These are phyloP conservation scores for Druon quercuslanigerum DNA, from an alignment of 1,140 invertebrate genomes.

Conservation along the genomic window DNA sequence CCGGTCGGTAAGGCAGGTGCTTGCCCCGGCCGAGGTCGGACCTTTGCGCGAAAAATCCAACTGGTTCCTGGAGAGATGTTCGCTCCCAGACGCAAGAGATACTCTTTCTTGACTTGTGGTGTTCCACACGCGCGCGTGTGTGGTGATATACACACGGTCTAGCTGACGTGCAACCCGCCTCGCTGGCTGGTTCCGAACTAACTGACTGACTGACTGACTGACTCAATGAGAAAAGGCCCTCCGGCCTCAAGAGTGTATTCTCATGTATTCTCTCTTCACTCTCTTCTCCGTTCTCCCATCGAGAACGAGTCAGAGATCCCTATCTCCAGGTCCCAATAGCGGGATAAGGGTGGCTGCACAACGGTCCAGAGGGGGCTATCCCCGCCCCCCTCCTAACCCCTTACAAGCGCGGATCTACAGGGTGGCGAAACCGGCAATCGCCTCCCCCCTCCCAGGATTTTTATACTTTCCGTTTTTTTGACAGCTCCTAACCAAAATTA, in stretches of 20 bases:
- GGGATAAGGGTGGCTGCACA: conserved; percentile 64
- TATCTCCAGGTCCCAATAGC: conserved; percentile 60
- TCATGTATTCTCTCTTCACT: conserved; percentile 20
- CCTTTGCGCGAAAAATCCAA: conserved; percentile 15
- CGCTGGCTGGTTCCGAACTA: conserved; percentile 61
- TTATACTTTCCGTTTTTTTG: no score
- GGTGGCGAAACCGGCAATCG: no score
- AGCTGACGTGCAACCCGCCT: conserved; percentile 60
- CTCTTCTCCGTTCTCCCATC: conserved; percentile 52
- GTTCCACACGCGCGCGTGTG: conserved; percentile 21
- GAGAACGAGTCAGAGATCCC: conserved; percentile 55
- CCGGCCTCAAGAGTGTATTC: conserved; percentile 37
- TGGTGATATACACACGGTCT: conserved; percentile 28
- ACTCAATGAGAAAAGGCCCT: conserved; percentile 71
- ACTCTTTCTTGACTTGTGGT: not conserved
- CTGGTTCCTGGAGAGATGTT: not conserved
- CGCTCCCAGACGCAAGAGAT: no score
- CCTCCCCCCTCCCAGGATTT: no score
- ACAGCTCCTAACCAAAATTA: no score
- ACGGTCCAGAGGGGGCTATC: conserved; percentile 32
- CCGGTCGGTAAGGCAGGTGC: conserved; percentile 40
- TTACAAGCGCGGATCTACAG: not conserved
- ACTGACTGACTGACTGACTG: conserved; percentile 74
- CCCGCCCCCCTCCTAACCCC: not conserved
- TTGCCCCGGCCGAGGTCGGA: conserved; percentile 9